Conservation (phyloP, 2,797 vertebrate species). For the Arnoldichthys spilopterus region DNA sequence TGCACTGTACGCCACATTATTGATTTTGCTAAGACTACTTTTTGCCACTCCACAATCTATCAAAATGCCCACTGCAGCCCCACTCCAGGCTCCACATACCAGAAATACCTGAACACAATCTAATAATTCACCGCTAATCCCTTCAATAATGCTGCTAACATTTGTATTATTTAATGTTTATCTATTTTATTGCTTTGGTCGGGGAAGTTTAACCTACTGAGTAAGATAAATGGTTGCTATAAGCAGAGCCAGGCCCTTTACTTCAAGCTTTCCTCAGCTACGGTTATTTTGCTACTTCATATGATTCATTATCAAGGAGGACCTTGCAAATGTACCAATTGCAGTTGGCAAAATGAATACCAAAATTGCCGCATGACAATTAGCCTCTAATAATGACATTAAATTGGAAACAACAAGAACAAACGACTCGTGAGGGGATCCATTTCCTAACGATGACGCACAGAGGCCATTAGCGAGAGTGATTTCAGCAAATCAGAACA, state of each 20-base stretch:
- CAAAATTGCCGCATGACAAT: conserved; percentile 15
- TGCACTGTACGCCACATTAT: background rate
- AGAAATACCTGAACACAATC: conserved; percentile 24
- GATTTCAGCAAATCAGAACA: conserved; percentile 31
- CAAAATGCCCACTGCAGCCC: conserved; percentile 37
- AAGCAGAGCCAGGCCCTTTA: conserved; percentile 6
- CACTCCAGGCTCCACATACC: conserved; percentile 27
- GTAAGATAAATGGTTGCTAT: conserved; percentile 24
- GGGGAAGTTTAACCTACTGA: conserved; percentile 33
- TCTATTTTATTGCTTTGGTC: conserved; percentile 33
- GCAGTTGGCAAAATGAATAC: conserved; percentile 13
- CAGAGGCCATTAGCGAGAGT: conserved; percentile 4
- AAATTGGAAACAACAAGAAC: conserved; percentile 20
- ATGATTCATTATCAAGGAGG: background rate
- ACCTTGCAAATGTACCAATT: conserved; percentile 19
- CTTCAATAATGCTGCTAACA: conserved; percentile 51
- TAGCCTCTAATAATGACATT: conserved; percentile 19
- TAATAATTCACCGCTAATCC: conserved; percentile 45
- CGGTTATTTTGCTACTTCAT: background rate
- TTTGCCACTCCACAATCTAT: conserved; percentile 55
- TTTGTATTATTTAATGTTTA: conserved; percentile 40
- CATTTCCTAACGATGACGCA: conserved; percentile 20
- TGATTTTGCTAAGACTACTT: conserved; percentile 42
- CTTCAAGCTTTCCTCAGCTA: conserved; percentile 4
- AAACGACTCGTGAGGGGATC: background rate